A percentile compares a stretch with the other conserved stretches of the same genome.
Evolutionary conservation across 2,797 vertebrate species (phyloP).

Genomic region (Hippocampus kuda): DNA sequence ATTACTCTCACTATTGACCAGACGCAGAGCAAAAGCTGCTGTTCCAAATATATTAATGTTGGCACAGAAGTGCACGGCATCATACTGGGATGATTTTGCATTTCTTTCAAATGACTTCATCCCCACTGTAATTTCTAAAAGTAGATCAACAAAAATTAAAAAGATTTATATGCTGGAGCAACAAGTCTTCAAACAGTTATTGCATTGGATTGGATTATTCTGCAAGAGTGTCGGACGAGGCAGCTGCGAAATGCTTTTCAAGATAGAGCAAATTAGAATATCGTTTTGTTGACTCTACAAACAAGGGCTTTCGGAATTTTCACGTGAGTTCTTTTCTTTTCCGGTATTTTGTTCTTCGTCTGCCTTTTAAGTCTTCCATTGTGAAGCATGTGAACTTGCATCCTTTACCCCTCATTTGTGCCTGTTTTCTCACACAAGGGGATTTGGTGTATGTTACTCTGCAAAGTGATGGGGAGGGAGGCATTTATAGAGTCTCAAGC

Average conservation of each 20-base stretch:
- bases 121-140: neutral
- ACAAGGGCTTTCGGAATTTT: neutral
- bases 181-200: neutral
- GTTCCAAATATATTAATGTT: too few species aligned
- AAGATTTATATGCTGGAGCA: neutral
- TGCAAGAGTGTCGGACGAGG: neutral
- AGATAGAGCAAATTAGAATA: neutral
- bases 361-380: conserved; percentile 17
- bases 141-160: neutral
- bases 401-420: conserved; percentile 48
- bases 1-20: too few species aligned
- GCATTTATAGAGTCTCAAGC: conserved; percentile 62
- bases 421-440: conserved; percentile 41
- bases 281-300: neutral
- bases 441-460: conserved; percentile 17
- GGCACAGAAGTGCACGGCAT: too few species aligned
- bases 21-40: too few species aligned
- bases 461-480: conserved; percentile 72
- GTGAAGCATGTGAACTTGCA: conserved; percentile 41
- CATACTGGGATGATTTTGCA: too few species aligned
- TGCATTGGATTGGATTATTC: neutral
- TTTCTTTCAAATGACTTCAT: too few species aligned
- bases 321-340: conserved; percentile 14
- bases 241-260: neutral
- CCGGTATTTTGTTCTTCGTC: conserved; percentile 30